phyloP scores from a whole-genome alignment of 2,888 invertebrate genomes.

The Cephus sareptanus region DNA sequence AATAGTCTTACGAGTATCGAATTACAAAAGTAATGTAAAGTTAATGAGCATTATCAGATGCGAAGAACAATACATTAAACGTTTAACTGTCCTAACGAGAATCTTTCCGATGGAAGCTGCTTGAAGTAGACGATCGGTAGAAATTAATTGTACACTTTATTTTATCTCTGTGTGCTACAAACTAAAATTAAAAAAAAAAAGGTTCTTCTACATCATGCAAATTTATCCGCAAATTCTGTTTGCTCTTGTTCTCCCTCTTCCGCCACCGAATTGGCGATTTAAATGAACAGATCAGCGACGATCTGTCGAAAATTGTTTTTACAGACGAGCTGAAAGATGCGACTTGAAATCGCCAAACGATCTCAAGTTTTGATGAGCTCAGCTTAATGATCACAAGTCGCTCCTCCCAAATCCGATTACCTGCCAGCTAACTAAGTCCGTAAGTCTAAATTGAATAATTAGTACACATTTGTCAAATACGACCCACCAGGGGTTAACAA shows the following conservation, averaged over 20 bases:
- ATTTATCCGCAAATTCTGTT: conserved; percentile 41
- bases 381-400: neutral
- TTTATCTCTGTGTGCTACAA: conserved; percentile 49
- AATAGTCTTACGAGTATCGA: no score
- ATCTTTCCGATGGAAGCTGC: neutral
- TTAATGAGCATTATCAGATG: neutral
- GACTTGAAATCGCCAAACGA: neutral
- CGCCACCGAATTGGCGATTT: neutral
- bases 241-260: conserved; percentile 19
- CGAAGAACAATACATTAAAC: no score
- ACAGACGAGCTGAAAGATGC: conserved; percentile 1
- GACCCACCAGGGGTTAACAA: conserved; percentile 41
- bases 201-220: conserved; percentile 41
- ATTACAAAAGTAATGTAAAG: no score
- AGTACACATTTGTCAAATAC: conserved; percentile 10
- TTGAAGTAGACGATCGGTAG: neutral
- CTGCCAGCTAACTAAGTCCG: neutral
- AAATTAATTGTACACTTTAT: conserved; percentile 49
- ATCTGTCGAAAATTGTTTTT: conserved; percentile 9
- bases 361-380: neutral
- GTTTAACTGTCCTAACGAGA: neutral
- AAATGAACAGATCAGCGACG: neutral
- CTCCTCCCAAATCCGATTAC: neutral
- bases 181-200: conserved; percentile 55
- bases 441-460: conserved; percentile 2